Evolutionary conservation across 2,888 invertebrate genomes (phyloP), one percentile per base, ranked within the genome.

Genomic region (Strigamia maritima): DNA sequence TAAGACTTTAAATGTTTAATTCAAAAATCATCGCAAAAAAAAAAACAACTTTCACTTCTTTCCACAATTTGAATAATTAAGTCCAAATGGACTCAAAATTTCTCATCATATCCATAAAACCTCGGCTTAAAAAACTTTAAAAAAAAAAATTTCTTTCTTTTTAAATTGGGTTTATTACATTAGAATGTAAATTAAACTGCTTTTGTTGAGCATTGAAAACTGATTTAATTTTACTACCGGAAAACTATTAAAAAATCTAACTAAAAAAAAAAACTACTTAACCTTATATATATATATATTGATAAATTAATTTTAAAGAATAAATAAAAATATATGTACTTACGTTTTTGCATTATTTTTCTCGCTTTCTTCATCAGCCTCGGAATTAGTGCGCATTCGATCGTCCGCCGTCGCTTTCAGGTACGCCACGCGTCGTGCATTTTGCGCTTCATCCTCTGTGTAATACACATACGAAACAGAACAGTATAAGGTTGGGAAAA

Each of bases 391-490:
- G 83, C 91, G 91, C 87, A 92, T 89, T 81, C 91, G 88, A 84
- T 92, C 92, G 81, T 92, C 92, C 89, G 93, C 94, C 12, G 96
- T 97, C 70, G 97, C 97, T 87, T 94, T 94, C 82, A 97, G 88
- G 87, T 97, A 97, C n/a, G 96, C 97, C 82, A 95, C 94, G 83
- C 97, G 89, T 83, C 97, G 90, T 87, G 93, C 93, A 28, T 92
- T 91, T 82, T 94, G 91, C 84, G 95, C 94, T 85, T 96, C 95
- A 31, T 79, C 79, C 60, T 77, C 79, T 79, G 60, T 19, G 74
- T 35, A 75, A 75, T 75, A 75, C 75, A 75, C 40, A 40, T 75
- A 75, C 35, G 75, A 75, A 40, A 75, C 75, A 75, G 75, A 75
- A 75, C 75, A 75, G 40, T 75, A 75, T 75, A 75, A 75, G 40